phyloP scores from a whole-genome alignment of 2,797 vertebrate genomes.

The Pseudochirops corinnae region DNA sequence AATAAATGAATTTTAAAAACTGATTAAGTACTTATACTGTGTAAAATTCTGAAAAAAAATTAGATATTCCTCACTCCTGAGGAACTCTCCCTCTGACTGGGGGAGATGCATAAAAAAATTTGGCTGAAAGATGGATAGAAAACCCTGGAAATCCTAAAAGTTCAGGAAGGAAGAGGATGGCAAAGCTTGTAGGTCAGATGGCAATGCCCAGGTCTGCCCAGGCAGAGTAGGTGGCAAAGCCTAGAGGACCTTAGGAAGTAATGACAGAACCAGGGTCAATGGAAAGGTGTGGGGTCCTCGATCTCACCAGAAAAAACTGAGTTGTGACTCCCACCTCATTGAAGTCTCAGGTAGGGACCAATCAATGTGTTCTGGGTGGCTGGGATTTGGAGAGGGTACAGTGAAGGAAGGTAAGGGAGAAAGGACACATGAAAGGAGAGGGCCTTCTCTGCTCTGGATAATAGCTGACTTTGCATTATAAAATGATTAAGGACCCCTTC shows the following conservation, averaged over 20 bases:
- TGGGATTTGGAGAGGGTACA: neutral
- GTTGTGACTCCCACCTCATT: neutral
- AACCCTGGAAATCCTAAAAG: neutral
- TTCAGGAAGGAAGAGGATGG: neutral
- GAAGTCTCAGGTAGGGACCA: neutral
- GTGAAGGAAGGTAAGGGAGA: neutral
- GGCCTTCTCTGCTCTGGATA: neutral
- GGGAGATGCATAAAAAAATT: neutral
- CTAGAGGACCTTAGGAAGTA: neutral
- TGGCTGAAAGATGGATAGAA: neutral
- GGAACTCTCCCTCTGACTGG: neutral
- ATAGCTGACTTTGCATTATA: neutral
- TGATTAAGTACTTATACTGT: neutral
- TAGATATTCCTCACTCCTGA: neutral
- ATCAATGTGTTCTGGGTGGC: neutral
- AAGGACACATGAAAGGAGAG: neutral
- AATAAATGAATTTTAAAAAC: neutral
- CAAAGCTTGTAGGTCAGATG: neutral
- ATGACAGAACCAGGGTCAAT: neutral
- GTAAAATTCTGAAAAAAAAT: neutral
- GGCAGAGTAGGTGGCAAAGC: neutral
- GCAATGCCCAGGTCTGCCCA: neutral
- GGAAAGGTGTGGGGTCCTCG: neutral
- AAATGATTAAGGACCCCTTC: neutral
- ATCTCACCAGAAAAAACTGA: neutral